Percentiles rank a stretch among this genome's conserved stretches.
Evolutionary conservation across 35 echinoderm and acorn worm genomes (phyloP).

Genomic region (Diadema setosum): DNA sequence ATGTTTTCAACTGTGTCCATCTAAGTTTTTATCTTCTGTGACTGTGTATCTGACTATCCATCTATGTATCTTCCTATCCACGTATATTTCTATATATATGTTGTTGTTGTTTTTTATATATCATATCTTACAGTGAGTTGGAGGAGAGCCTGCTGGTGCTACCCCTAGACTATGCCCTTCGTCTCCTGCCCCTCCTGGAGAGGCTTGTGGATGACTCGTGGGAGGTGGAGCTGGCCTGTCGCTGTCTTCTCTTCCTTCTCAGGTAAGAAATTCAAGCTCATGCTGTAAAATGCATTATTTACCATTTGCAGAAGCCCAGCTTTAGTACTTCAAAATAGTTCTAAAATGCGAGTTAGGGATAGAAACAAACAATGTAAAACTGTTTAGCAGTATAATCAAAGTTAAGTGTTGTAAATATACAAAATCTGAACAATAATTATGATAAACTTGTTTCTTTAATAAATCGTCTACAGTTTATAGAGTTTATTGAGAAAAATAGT

Average conservation of each 20-base stretch:
- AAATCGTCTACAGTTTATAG: not conserved
- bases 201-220: slow-evolving; percentile 60
- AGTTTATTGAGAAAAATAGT: no score
- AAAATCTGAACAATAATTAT: no score
- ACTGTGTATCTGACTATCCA: no score
- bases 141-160: slow-evolving; percentile 83
- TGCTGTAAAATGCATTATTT: not conserved
- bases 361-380: no score
- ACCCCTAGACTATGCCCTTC: slow-evolving; percentile 81
- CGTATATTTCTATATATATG: not conserved
- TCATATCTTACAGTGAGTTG: slow-evolving; percentile 67
- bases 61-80: no score
- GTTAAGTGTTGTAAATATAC: not conserved
- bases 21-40: no score
- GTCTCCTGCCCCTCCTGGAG: slow-evolving; percentile 80
- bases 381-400: no score
- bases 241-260: slow-evolving; percentile 91
- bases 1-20: no score
- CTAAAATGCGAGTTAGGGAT: no score
- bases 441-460: not conserved
- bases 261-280: no score
- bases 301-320: not conserved
- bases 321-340: no score
- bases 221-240: slow-evolving; percentile 79
- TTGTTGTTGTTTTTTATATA: not conserved